phyloP scores from a whole-genome alignment of 2,113 vertebrate genomes.

The Mormoops blainvillei region DNA sequence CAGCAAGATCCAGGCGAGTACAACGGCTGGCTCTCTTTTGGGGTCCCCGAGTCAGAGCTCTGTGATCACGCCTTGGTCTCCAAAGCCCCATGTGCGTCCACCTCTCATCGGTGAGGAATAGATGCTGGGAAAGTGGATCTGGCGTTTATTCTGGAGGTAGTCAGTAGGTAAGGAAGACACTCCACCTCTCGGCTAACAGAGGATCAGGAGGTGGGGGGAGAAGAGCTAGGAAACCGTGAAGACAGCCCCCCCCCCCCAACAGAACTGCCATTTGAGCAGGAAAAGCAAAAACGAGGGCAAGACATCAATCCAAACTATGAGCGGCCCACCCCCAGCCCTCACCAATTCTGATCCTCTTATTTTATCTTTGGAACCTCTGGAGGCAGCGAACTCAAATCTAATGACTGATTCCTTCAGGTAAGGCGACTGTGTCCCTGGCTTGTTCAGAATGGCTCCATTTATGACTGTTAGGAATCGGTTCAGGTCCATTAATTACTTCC shows the following conservation, averaged over 20 bases:
- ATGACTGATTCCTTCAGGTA: not conserved
- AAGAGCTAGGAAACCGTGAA: not conserved
- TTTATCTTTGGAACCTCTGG: not conserved
- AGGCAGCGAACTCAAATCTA: not conserved
- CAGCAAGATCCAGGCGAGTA: not conserved
- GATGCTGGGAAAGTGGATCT: not conserved
- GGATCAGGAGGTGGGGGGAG: not conserved
- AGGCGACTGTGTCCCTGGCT: not conserved
- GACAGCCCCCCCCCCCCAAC: rapidly evolving
- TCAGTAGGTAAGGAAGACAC: not conserved
- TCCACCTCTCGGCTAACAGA: not conserved
- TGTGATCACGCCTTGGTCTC: not conserved
- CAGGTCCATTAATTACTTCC: not conserved
- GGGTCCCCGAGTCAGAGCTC: not conserved
- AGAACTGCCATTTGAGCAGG: not conserved
- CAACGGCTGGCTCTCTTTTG: not conserved
- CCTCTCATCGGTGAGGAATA: not conserved
- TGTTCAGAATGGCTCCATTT: too few species aligned
- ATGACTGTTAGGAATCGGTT: too few species aligned
- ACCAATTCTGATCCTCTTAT: rapidly evolving
- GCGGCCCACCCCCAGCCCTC: rapidly evolving
- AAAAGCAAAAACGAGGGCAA: not conserved
- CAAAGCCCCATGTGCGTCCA: not conserved
- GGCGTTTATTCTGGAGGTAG: not conserved
- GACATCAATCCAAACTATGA: rapidly evolving